These are phyloP conservation scores for Ctenoplectra terminalis DNA, from an alignment of 1,140 invertebrate genomes.

Conservation along the genomic window DNA sequence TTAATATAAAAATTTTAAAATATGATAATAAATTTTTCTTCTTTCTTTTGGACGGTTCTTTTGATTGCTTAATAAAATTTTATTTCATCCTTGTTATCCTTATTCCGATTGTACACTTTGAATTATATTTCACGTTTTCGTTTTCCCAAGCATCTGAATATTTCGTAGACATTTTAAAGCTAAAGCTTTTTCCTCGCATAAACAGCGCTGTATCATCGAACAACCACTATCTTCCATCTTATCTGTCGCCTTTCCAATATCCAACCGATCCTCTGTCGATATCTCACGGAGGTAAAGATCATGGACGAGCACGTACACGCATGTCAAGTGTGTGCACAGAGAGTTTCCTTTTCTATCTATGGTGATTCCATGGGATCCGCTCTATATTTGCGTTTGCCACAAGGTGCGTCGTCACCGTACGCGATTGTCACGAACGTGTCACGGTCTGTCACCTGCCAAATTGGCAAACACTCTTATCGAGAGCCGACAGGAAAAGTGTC, in stretches of 20 bases:
- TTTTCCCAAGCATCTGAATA: too few relatives aligned
- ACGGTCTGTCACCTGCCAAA: slow-evolving; percentile 72
- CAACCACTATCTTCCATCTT: slow-evolving; percentile 40
- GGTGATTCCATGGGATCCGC: slow-evolving; percentile 58
- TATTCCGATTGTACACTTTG: too few relatives aligned
- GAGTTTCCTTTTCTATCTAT: slow-evolving; percentile 60
- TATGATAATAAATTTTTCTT: too few relatives aligned
- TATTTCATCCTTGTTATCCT: too few relatives aligned
- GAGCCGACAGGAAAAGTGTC: slow-evolving; percentile 24
- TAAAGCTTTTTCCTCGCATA: slow-evolving; percentile 28
- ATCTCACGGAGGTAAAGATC: slow-evolving; percentile 62
- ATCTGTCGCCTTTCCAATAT: slow-evolving; percentile 51
- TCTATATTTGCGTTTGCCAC: slow-evolving; percentile 72
- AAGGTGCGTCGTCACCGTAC: slow-evolving; percentile 69
- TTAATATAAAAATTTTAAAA: too few relatives aligned
- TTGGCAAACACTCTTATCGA: slow-evolving; percentile 71
- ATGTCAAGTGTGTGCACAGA: slow-evolving; percentile 56
- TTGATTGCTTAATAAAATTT: too few relatives aligned
- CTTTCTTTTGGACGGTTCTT: too few relatives aligned
- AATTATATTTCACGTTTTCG: too few relatives aligned
- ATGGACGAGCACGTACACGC: slow-evolving; percentile 37
- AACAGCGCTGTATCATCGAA: slow-evolving; percentile 7
- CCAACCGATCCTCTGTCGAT: slow-evolving; percentile 57
- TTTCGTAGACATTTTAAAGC: neutral
- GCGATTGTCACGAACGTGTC: slow-evolving; percentile 58